Conservation (phyloP, 1,140 invertebrate species). For the Drosophila gunungcola region DNA sequence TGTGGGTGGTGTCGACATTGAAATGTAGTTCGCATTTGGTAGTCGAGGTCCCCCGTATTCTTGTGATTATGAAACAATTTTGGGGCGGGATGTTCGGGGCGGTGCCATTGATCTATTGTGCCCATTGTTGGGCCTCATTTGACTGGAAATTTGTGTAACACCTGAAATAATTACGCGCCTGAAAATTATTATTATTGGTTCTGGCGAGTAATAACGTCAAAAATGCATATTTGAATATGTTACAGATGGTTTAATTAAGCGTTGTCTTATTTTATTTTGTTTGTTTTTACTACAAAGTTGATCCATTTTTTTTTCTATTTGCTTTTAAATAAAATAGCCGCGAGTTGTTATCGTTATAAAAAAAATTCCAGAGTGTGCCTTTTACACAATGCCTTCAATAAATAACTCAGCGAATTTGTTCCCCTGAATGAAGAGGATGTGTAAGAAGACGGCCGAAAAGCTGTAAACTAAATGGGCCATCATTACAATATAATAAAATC, state of each 20-base stretch:
- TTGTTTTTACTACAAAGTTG: too few relatives aligned
- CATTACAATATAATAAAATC: conserved; percentile 28
- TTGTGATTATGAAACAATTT: conserved; percentile 2
- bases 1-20: conserved; percentile 6
- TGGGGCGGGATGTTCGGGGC: neutral
- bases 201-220: too few relatives aligned
- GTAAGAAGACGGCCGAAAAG: conserved; percentile 13
- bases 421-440: neutral
- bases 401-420: neutral
- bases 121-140: conserved; percentile 1
- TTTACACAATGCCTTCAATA: neutral
- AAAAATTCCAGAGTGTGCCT: too few relatives aligned
- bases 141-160: conserved; percentile 1
- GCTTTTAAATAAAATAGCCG: neutral
- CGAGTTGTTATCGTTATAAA: neutral
- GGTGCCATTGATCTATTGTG: conserved; percentile 25
- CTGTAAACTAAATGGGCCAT: conserved; percentile 13
- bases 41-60: conserved; percentile 13
- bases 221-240: too few relatives aligned
- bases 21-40: conserved; percentile 25
- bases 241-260: too few relatives aligned
- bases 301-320: too few relatives aligned
- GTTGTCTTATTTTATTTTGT: too few relatives aligned
- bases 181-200: neutral
- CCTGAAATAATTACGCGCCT: neutral